phyloP scores from a whole-genome alignment of 2,797 vertebrate genomes.

The Coregonus ussuriensis region DNA sequence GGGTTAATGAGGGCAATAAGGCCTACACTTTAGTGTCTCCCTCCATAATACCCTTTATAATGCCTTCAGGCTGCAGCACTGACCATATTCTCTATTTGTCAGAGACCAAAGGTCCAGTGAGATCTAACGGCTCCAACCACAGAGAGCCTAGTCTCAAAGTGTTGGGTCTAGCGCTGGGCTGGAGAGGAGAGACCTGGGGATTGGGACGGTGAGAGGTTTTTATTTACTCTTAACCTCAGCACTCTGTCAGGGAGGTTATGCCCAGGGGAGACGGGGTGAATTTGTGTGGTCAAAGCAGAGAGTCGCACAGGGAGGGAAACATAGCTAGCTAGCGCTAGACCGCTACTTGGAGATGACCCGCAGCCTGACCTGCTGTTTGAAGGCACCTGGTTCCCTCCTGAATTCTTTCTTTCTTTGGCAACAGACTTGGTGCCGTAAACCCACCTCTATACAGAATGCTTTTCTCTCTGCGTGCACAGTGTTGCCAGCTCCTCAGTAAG shows the following conservation, averaged over 20 bases:
- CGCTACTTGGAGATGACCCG: conserved; percentile 52
- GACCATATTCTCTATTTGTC: no score
- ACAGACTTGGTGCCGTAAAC: background rate
- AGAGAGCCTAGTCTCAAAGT: conserved; percentile 47
- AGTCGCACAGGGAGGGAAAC: conserved; percentile 21
- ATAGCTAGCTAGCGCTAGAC: background rate
- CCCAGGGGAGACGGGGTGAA: conserved; percentile 45
- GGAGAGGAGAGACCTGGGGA: conserved; percentile 45
- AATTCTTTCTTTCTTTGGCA: background rate
- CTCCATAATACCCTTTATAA: conserved; percentile 59
- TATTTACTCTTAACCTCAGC: conserved; percentile 59
- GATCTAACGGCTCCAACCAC: conserved; percentile 58
- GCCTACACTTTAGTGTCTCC: conserved; percentile 64
- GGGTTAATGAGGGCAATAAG: conserved; percentile 63
- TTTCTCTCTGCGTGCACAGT: background rate
- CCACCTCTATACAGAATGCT: background rate
- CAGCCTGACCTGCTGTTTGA: conserved; percentile 59
- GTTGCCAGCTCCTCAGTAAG: no score
- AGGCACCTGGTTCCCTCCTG: conserved; percentile 27
- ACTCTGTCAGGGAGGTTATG: conserved; percentile 48
- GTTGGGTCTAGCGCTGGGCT: conserved; percentile 35
- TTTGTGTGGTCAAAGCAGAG: conserved; percentile 66
- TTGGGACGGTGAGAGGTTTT: conserved; percentile 58
- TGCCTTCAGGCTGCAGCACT: conserved; percentile 51
- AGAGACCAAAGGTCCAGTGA: conserved; percentile 6